Evolutionary conservation across 2,797 vertebrate species (phyloP).

Genomic region (Girardinus metallicus): DNA sequence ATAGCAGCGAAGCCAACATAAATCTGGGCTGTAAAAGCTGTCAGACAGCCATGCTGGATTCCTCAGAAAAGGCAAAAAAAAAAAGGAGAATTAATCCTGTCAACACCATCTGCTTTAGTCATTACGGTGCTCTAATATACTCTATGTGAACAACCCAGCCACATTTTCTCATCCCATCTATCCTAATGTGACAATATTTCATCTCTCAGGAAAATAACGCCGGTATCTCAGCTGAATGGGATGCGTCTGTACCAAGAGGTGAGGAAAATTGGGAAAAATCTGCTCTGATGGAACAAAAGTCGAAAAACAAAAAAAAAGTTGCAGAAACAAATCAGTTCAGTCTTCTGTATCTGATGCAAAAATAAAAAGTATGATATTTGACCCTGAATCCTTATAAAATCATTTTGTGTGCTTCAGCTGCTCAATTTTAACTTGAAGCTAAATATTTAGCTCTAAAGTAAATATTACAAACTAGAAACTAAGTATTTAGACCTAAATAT

Average conservation of each 20-base stretch:
- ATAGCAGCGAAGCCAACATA: background rate
- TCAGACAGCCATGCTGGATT: background rate
- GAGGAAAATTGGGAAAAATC: conserved; percentile 15
- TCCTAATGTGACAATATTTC: background rate
- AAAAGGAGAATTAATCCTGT: conserved; percentile 3
- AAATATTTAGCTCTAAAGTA: background rate
- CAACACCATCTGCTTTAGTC: conserved; percentile 12
- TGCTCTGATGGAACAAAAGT: too few species aligned
- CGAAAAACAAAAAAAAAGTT: too few species aligned
- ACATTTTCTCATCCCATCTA: background rate
- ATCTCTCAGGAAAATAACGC: background rate
- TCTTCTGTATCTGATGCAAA: background rate
- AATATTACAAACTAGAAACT: background rate
- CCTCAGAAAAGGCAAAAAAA: background rate
- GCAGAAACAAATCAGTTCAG: background rate
- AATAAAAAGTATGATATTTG: background rate
- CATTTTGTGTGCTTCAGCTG: background rate
- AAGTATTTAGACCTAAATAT: too few species aligned
- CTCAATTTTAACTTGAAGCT: background rate
- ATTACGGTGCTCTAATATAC: background rate
- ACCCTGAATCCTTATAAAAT: background rate
- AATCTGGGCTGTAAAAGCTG: conserved; percentile 10
- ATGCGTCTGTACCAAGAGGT: conserved; percentile 7
- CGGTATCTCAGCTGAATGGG: background rate
- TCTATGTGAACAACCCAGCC: background rate